phyloP scores from a whole-genome alignment of 2,888 invertebrate species.

The Dryocosmus kuriphilus region DNA sequence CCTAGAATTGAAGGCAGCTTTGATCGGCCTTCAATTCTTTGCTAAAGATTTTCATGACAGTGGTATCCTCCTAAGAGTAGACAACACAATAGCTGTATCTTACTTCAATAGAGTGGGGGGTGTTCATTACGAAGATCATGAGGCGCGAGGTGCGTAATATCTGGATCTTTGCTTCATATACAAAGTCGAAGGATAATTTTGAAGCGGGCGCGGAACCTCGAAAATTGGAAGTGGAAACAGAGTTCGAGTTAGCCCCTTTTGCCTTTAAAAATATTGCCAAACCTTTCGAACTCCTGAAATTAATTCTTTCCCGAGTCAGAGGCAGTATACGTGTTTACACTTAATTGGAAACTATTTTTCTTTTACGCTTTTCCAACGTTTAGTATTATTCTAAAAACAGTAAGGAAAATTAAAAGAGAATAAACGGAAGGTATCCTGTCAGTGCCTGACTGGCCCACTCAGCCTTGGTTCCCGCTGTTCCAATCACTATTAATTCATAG shows the following conservation, averaged over 20 bases:
- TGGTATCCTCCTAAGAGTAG: too few species aligned
- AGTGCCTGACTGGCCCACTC: too few species aligned
- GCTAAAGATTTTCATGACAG: conserved; percentile 36
- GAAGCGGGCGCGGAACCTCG: conserved; percentile 49
- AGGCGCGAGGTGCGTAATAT: too few species aligned
- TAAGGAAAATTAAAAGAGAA: too few species aligned
- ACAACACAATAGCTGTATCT: conserved; percentile 52
- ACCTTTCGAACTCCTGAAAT: conserved; percentile 51
- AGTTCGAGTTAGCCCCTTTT: conserved; percentile 42
- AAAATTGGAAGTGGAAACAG: conserved; percentile 44
- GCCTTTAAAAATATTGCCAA: conserved; percentile 24
- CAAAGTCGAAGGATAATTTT: conserved; percentile 44
- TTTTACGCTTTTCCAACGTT: too few species aligned
- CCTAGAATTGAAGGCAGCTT: conserved; percentile 49
- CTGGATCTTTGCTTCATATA: too few species aligned
- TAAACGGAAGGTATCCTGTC: too few species aligned
- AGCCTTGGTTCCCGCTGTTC: too few species aligned
- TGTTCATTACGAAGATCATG: conserved; percentile 44
- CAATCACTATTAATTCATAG: too few species aligned
- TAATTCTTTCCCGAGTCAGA: conserved; percentile 60
- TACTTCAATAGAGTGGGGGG: conserved; percentile 51
- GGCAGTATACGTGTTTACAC: too few species aligned
- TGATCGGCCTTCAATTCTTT: conserved; percentile 55
- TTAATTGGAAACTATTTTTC: too few species aligned
- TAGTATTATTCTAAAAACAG: too few species aligned